These are phyloP conservation scores for Heliconius nattereri DNA, from an alignment of 1,140 invertebrate genomes.

Conservation along the genomic window DNA sequence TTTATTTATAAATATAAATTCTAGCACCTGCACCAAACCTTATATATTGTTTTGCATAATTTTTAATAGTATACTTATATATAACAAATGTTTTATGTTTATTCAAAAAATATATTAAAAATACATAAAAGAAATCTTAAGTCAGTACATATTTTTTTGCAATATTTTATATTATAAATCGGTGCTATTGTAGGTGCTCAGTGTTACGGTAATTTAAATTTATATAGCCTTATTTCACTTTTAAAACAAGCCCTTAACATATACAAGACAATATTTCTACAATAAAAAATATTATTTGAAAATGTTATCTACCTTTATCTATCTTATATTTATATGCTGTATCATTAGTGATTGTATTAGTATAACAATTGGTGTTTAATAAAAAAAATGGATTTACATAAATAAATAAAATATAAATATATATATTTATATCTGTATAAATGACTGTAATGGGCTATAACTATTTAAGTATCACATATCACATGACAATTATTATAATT, in stretches of 20 bases:
- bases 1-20: background rate
- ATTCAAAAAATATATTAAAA: background rate
- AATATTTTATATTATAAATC: constrained; percentile 20
- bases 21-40: background rate
- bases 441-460: constrained; percentile 24
- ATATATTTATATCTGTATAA: background rate
- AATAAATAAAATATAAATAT: background rate
- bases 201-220: constrained; percentile 31
- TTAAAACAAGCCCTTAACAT: constrained; percentile 25
- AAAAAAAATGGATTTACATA: background rate
- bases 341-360: background rate
- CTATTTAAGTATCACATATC: constrained; percentile 57
- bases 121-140: background rate
- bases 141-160: background rate
- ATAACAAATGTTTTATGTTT: background rate
- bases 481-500: constrained; percentile 62
- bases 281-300: background rate
- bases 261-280: background rate
- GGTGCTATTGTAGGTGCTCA: constrained; percentile 44
- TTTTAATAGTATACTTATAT: background rate
- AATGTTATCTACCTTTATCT: background rate
- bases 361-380: background rate
- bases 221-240: constrained; percentile 24
- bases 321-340: background rate
- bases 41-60: background rate